These are phyloP conservation scores for Adelognathus sp. DNA, from an alignment of 2,888 invertebrate genomes.

Conservation along the genomic window DNA sequence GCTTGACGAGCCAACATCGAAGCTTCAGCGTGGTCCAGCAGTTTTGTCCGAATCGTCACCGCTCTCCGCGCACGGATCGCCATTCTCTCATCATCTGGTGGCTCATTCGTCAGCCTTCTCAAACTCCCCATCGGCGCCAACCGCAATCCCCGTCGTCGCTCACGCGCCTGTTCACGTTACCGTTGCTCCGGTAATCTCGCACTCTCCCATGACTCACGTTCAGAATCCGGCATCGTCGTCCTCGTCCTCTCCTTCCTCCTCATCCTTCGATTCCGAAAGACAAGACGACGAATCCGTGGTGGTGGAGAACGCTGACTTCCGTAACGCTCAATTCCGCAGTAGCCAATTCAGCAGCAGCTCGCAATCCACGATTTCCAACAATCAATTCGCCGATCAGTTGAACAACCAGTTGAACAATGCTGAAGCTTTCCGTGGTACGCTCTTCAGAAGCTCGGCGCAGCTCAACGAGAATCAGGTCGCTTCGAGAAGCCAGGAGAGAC, in stretches of 20 bases:
- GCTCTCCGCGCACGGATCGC: conserved; percentile 61
- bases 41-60: conserved; percentile 72
- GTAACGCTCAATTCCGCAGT: conserved; percentile 59
- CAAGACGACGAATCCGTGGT: conserved; percentile 74
- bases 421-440: conserved; percentile 20
- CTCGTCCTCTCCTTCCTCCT: conserved; percentile 60
- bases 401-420: not conserved
- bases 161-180: conserved; percentile 62
- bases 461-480: conserved; percentile 48
- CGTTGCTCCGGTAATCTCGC: conserved; percentile 58
- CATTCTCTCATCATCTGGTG: conserved; percentile 62
- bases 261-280: conserved; percentile 55
- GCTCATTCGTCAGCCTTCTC: conserved; percentile 63
- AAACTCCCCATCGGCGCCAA: conserved; percentile 58
- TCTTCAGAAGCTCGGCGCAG: conserved; percentile 52
- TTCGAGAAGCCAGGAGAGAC: conserved; percentile 50
- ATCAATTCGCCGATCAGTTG: no score
- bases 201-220: conserved; percentile 71
- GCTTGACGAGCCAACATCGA: conserved; percentile 84
- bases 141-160: conserved; percentile 57
- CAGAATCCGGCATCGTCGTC: conserved; percentile 63
- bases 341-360: not conserved
- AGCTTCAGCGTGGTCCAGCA: conserved; percentile 82
- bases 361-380: conserved; percentile 13
- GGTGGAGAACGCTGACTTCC: conserved; percentile 78